A percentile compares a stretch with the other conserved stretches of the same genome.
These are phyloP conservation scores for Babyrousa celebensis DNA, from an alignment of 2,797 vertebrate species.

Conservation along the genomic window DNA sequence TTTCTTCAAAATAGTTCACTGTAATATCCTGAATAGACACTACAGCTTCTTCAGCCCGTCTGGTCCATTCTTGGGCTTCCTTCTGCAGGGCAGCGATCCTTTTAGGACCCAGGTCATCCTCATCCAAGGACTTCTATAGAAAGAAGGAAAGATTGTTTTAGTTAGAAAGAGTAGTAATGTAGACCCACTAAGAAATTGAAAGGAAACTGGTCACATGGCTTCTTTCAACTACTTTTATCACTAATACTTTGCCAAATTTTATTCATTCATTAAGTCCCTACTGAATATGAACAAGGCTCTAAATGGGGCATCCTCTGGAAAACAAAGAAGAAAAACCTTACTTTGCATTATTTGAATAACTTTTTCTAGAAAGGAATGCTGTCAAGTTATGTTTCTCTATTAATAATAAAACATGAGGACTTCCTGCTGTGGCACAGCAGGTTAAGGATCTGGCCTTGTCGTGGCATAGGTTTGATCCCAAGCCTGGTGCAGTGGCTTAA, in stretches of 20 bases:
- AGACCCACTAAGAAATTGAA: background rate
- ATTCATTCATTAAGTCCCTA: background rate
- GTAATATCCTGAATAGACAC: constrained; percentile 97
- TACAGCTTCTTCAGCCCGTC: constrained; percentile 93
- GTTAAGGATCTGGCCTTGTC: no score
- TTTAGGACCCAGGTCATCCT: constrained; percentile 96
- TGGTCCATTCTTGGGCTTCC: constrained; percentile 96
- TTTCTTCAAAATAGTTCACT: constrained; percentile 97
- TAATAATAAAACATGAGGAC: background rate
- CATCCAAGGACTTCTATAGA: constrained; percentile 95
- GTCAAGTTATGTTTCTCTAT: background rate
- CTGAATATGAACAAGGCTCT: background rate
- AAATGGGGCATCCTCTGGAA: background rate
- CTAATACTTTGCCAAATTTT: background rate
- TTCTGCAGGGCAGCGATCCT: constrained; percentile 94
- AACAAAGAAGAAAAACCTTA: background rate
- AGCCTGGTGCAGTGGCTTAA: no score
- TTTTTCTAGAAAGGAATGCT: constrained; percentile 9
- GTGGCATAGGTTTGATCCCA: no score
- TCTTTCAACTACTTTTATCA: background rate
- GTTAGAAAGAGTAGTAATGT: background rate
- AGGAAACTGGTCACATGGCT: background rate
- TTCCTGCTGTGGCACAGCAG: no score
- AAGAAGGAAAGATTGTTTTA: constrained; percentile 42
- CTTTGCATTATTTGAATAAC: background rate